phyloP scores from a whole-genome alignment of 2,797 vertebrate species.

The Chromobotia macracanthus region DNA sequence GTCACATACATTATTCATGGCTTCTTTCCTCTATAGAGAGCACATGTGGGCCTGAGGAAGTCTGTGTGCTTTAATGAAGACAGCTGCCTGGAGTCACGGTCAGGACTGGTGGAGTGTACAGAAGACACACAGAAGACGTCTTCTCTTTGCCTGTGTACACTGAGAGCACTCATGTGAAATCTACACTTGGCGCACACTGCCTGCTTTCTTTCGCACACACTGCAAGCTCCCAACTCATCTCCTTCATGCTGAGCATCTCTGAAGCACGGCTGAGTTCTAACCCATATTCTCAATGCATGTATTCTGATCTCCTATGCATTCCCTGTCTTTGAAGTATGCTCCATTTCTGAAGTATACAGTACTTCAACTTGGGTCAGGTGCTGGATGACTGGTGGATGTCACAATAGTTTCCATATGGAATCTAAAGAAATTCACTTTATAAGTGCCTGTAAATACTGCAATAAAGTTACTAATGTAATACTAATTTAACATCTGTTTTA shows the following conservation, averaged over 20 bases:
- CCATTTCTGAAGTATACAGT: conserved; percentile 8
- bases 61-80: conserved; percentile 29
- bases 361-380: background rate
- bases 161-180: conserved; percentile 28
- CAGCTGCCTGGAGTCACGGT: conserved; percentile 35
- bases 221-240: background rate
- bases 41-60: conserved; percentile 33
- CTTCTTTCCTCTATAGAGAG: conserved; percentile 3
- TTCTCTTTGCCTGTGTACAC: conserved; percentile 18
- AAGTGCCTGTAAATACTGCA: no score
- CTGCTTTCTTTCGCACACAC: conserved; percentile 11
- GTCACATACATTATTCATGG: conserved; percentile 46
- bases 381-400: background rate
- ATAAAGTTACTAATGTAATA: no score
- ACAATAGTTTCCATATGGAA: background rate
- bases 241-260: conserved; percentile 8
- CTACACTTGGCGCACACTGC: background rate
- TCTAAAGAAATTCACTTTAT: no score
- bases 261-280: conserved; percentile 5
- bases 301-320: background rate
- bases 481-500: no score
- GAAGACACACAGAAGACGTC: background rate
- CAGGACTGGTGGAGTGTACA: conserved; percentile 21
- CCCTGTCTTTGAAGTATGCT: background rate
- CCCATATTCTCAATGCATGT: background rate